Conservation (phyloP, 2,888 invertebrate genomes). For the Prenolepis imparis region DNA sequence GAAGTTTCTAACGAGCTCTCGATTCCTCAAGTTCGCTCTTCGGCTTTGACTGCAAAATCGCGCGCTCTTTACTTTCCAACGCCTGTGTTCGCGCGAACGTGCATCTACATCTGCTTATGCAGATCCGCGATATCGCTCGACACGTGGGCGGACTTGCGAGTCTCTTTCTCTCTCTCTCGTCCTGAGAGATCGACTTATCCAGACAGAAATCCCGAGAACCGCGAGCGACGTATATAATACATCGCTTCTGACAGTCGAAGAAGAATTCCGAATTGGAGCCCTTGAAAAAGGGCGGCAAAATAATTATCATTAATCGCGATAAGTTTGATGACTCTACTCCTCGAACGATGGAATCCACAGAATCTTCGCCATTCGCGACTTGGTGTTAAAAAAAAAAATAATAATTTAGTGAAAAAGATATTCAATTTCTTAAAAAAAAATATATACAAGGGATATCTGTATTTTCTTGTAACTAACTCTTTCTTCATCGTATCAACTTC, state of each 20-base stretch:
- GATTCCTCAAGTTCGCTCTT: conserved; percentile 48
- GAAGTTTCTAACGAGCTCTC: conserved; percentile 23
- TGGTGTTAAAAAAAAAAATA: background rate
- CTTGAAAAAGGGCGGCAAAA: conserved; percentile 28
- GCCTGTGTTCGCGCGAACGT: conserved; percentile 52
- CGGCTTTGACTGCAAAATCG: conserved; percentile 52
- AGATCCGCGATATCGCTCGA: conserved; percentile 54
- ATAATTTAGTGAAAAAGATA: background rate
- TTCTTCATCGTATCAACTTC: background rate
- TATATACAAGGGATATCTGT: background rate
- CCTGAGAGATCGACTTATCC: conserved; percentile 59
- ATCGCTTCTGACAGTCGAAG: conserved; percentile 41
- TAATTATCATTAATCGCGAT: conserved; percentile 44
- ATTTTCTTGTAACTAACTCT: background rate
- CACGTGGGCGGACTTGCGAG: conserved; percentile 65
- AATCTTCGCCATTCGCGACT: background rate
- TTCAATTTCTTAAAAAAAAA: background rate
- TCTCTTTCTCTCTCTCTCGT: conserved; percentile 19
- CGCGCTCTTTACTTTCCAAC: conserved; percentile 48
- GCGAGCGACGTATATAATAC: conserved; percentile 6
- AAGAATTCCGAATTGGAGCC: conserved; percentile 41
- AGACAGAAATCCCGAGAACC: conserved; percentile 64
- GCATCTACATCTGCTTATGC: conserved; percentile 61
- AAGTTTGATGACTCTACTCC: too few relatives aligned
- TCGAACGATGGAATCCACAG: background rate